phyloP scores from a whole-genome alignment of 2,113 vertebrate species.

The Bubalus kerabau region DNA sequence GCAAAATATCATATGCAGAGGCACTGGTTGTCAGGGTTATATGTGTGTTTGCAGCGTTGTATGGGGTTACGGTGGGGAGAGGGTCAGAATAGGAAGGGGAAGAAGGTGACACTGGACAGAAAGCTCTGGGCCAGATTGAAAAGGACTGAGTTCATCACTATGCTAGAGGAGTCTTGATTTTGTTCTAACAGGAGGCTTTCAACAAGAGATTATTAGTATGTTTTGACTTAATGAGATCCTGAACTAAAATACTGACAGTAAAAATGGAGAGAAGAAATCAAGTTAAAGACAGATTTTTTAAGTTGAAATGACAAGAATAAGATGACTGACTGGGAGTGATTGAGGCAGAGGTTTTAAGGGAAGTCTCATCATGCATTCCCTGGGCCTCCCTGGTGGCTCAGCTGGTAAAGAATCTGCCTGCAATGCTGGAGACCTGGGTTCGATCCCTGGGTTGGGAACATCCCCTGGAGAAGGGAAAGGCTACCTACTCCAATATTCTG shows the following conservation, averaged over 20 bases:
- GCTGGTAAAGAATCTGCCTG: not conserved
- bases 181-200: not conserved
- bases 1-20: not conserved
- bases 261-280: not conserved
- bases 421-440: not conserved
- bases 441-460: not conserved
- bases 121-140: not conserved
- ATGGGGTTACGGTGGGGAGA: not conserved
- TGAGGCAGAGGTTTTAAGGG: not conserved
- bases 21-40: too few relatives aligned
- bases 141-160: fast-evolving
- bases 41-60: not conserved
- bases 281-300: not conserved
- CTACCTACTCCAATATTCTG: not conserved
- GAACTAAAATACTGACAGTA: not conserved
- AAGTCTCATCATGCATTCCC: not conserved
- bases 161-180: not conserved
- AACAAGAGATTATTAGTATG: not conserved
- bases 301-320: not conserved
- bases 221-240: not conserved
- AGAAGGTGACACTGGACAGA: not conserved
- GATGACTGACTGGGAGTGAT: not conserved
- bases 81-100: too few relatives aligned
- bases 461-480: not conserved
- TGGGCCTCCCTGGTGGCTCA: not conserved